Evolutionary conservation across 2,888 invertebrate genomes (phyloP).

Genomic region (Scaeva pyrastri): DNA sequence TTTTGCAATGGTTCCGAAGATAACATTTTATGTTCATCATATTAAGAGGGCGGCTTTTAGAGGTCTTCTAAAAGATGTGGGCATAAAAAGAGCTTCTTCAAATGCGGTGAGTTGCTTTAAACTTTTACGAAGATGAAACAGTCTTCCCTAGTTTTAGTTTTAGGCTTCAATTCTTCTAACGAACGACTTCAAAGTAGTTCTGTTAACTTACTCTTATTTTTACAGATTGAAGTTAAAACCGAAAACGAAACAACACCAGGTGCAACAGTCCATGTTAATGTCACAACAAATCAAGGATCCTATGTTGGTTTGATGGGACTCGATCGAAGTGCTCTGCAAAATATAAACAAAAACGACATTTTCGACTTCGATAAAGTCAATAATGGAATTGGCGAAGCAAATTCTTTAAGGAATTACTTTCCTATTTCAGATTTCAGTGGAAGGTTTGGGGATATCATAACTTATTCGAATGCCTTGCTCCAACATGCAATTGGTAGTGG

Average conservation of each 20-base stretch:
- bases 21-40: constrained; percentile 35
- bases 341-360: constrained; percentile 87
- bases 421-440: neutral
- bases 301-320: constrained; percentile 92
- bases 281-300: constrained; percentile 91
- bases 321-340: constrained; percentile 89
- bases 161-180: too few relatives aligned
- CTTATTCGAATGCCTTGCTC: neutral
- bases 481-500: neutral
- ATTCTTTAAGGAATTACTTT: neutral
- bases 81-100: constrained; percentile 1
- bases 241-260: constrained; percentile 88
- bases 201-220: neutral
- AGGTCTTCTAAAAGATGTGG: constrained; percentile 21
- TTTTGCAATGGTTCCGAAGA: constrained; percentile 40
- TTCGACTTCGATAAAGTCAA: neutral
- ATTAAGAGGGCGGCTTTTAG: neutral
- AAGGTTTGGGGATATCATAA: neutral
- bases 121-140: neutral
- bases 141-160: too few relatives aligned
- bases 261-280: constrained; percentile 88
- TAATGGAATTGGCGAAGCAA: neutral
- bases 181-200: too few relatives aligned
- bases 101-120: constrained; percentile 58
- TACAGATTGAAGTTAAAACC: constrained; percentile 57